Percentiles rank a stretch among this genome's conserved stretches.
Evolutionary conservation across 2,797 vertebrate genomes (phyloP).

Genomic region (Darevskia nairensis): DNA sequence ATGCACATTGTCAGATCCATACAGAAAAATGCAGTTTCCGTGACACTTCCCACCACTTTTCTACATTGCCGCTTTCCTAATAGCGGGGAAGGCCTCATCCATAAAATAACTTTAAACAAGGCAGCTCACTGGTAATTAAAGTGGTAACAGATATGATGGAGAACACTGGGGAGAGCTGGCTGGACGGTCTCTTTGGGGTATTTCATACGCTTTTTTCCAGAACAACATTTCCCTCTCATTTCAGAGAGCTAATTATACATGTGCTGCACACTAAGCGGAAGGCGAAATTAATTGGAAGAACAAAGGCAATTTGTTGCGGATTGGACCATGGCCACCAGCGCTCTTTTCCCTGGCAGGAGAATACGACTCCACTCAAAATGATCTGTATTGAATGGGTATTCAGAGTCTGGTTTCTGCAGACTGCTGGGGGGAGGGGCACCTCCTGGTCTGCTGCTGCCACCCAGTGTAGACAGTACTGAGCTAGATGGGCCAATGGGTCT

Average conservation of each 20-base stretch:
- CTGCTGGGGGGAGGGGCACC: too few species aligned
- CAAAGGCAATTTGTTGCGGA: constrained; percentile 62
- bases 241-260: constrained; percentile 57
- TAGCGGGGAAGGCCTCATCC: constrained; percentile 39
- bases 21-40: constrained; percentile 23
- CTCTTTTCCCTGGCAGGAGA: constrained; percentile 27
- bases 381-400: not conserved
- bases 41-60: constrained; percentile 42
- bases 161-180: constrained; percentile 40
- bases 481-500: too few species aligned
- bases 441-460: too few species aligned
- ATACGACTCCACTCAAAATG: not conserved
- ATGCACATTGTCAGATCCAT: not conserved
- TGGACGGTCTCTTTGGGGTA: constrained; percentile 62
- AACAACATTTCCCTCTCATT: constrained; percentile 62
- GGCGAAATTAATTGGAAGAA: constrained; percentile 71
- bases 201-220: constrained; percentile 54
- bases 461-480: too few species aligned
- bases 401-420: not conserved
- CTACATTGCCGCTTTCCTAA: constrained; percentile 52
- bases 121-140: constrained; percentile 59
- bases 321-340: constrained; percentile 52
- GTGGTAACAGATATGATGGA: constrained; percentile 44
- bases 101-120: constrained; percentile 62
- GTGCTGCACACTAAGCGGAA: constrained; percentile 60